A percentile compares a stretch with the other conserved stretches of the same genome.
phyloP scores from a whole-genome alignment of 2,888 invertebrate species.

The Toxonevra muliebris region DNA sequence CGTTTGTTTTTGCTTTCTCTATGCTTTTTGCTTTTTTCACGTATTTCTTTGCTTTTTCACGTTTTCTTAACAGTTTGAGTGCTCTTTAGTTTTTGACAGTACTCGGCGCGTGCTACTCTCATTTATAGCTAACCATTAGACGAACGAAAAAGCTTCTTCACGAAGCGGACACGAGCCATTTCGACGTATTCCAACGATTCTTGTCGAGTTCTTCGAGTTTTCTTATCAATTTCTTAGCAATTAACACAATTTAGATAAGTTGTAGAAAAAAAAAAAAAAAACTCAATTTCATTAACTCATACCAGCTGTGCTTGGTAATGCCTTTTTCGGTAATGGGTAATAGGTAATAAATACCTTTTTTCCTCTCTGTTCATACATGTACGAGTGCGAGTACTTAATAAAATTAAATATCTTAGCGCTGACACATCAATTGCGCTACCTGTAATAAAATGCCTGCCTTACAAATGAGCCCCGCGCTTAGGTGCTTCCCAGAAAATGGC shows the following conservation, averaged over 20 bases:
- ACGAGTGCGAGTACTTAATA: background rate
- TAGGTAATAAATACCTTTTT: no score
- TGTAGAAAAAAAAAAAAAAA: no score
- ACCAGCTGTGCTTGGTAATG: background rate
- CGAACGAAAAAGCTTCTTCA: no score
- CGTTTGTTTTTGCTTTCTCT: slow-evolving; percentile 10
- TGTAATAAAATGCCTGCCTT: background rate
- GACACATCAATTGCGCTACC: slow-evolving; percentile 35
- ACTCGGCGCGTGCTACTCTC: background rate
- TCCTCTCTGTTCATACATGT: no score
- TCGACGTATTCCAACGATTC: no score
- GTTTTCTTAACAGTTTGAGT: slow-evolving; percentile 32
- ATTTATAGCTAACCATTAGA: slow-evolving; percentile 13
- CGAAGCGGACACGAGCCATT: no score
- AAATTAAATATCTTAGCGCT: slow-evolving; percentile 44
- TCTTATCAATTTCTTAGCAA: no score
- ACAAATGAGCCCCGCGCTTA: slow-evolving; percentile 14
- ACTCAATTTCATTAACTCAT: no score
- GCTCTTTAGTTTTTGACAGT: slow-evolving; percentile 6
- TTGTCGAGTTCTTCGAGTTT: no score
- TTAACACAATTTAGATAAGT: no score
- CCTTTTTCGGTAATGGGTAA: background rate
- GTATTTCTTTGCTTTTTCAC: slow-evolving; percentile 32
- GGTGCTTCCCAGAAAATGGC: slow-evolving; percentile 42
- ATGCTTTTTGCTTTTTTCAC: slow-evolving; percentile 12